A percentile compares a stretch with the other conserved stretches of the same genome.
Conservation (phyloP, 2,888 invertebrate genomes). For the Chloroclystis v-ata region DNA sequence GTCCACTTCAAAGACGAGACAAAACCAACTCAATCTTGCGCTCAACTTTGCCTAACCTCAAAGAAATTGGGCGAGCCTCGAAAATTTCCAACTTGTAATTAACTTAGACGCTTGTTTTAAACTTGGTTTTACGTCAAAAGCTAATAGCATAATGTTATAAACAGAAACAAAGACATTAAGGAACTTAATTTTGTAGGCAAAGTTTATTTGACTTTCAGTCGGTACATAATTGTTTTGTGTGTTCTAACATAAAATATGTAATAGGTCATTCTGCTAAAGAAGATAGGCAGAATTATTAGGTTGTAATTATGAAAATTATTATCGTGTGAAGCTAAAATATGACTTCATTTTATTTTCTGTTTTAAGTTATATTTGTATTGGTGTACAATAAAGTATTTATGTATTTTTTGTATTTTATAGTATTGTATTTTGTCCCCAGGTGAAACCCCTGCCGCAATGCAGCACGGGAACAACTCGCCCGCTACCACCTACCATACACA, state of each 20-base stretch:
- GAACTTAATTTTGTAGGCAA: constrained; percentile 26
- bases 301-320: no score
- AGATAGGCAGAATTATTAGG: no score
- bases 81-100: constrained; percentile 9
- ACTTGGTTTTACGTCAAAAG: constrained; percentile 30
- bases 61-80: constrained; percentile 1
- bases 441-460: constrained; percentile 86
- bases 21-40: constrained; percentile 1
- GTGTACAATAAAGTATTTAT: no score
- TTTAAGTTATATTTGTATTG: no score
- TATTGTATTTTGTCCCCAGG: constrained; percentile 61
- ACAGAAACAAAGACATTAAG: constrained; percentile 35
- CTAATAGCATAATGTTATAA: constrained; percentile 41
- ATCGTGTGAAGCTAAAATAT: no score
- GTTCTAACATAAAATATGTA: no score
- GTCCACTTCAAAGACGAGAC: constrained; percentile 1
- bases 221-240: neutral
- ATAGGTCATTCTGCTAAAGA: no score
- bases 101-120: constrained; percentile 16
- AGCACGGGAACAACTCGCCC: constrained; percentile 80
- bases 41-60: neutral
- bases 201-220: neutral
- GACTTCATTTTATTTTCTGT: no score
- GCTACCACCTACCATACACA: constrained; percentile 36
- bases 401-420: neutral